phyloP scores from a whole-genome alignment of 2,113 vertebrate species.

The Cyprinus carpio region DNA sequence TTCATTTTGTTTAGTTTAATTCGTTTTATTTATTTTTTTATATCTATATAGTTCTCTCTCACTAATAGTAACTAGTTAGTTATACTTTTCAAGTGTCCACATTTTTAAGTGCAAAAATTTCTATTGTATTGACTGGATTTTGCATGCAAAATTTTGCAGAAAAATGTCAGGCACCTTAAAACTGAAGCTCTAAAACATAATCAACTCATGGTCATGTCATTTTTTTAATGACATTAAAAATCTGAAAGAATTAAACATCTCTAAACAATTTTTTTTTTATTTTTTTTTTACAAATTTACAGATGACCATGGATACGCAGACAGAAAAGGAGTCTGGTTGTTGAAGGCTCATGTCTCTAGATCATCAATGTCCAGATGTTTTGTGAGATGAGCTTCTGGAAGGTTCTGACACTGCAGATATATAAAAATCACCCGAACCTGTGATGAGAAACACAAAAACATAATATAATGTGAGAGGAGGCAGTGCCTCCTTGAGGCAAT shows the following conservation, averaged over 20 bases:
- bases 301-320: too few species aligned
- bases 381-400: conserved; percentile 68
- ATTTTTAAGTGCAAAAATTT: not conserved
- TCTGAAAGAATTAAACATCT: not conserved
- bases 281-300: not conserved
- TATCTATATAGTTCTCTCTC: not conserved
- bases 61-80: not conserved
- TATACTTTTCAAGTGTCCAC: not conserved
- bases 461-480: not conserved
- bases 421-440: conserved; percentile 74
- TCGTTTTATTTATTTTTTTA: too few species aligned
- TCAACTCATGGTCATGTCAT: not conserved
- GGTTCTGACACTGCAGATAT: conserved; percentile 73
- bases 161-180: not conserved
- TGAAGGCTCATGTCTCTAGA: conserved; percentile 56
- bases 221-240: not conserved
- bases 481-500: not conserved
- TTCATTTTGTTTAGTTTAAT: too few species aligned
- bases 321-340: not conserved
- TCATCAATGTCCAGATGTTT: conserved; percentile 63
- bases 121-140: not conserved
- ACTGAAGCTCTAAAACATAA: not conserved
- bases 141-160: not conserved
- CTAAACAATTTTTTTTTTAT: not conserved
- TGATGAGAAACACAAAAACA: conserved; percentile 34